phyloP scores from a whole-genome alignment of 2,113 vertebrate species.

The Triplophysa tibetana region DNA sequence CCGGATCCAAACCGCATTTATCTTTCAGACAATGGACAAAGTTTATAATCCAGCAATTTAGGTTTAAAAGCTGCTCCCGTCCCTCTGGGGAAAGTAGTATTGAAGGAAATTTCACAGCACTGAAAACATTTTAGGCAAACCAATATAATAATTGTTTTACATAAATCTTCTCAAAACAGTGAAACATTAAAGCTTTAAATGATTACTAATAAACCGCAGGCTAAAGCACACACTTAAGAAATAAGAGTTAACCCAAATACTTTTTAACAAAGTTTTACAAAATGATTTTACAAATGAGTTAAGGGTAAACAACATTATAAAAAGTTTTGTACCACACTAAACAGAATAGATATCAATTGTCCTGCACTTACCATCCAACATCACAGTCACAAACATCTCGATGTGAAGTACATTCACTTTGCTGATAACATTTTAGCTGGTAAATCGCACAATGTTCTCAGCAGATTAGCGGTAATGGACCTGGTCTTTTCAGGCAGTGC shows the following conservation, averaged over 20 bases:
- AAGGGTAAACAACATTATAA: no score
- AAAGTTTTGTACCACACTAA: neutral
- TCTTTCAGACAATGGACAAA: constrained; percentile 70
- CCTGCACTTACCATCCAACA: constrained; percentile 68
- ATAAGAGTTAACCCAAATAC: neutral
- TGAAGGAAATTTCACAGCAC: no score
- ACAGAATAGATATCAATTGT: neutral
- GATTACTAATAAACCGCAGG: no score
- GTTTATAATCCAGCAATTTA: constrained; percentile 71
- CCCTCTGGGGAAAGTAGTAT: constrained; percentile 57
- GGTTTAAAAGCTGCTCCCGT: constrained; percentile 68
- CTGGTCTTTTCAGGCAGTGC: constrained; percentile 30
- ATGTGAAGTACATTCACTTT: neutral
- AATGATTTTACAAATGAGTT: neutral
- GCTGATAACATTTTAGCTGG: neutral
- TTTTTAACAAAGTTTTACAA: neutral
- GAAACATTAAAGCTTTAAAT: no score
- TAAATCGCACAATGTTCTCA: neutral
- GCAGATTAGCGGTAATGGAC: constrained; percentile 18
- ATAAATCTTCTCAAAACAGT: neutral
- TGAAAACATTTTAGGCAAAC: neutral
- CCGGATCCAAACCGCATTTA: constrained; percentile 60
- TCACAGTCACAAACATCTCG: constrained; percentile 70
- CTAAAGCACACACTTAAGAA: no score
- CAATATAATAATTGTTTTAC: no score